These are phyloP conservation scores for Crax fasciolata DNA, from an alignment of 2,797 vertebrate species.

Conservation along the genomic window DNA sequence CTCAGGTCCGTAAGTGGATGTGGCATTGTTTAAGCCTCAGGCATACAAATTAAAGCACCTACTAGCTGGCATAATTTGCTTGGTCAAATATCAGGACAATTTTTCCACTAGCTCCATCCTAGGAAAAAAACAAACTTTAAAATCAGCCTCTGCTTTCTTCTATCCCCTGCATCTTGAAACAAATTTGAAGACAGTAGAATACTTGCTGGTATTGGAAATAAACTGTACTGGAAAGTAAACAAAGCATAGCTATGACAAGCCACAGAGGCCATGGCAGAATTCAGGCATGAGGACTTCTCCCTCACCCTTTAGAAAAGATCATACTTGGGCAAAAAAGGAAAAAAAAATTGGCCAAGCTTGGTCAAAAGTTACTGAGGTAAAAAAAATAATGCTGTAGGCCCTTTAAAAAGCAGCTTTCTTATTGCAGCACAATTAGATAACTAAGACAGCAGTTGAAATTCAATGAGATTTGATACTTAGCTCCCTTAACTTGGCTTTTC, in stretches of 20 bases:
- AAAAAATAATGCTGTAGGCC: background rate
- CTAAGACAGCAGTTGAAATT: slow-evolving; percentile 13
- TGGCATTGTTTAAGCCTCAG: slow-evolving; percentile 76
- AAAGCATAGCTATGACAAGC: background rate
- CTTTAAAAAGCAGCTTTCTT: slow-evolving; percentile 43
- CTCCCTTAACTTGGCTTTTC: slow-evolving; percentile 10
- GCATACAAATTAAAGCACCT: slow-evolving; percentile 78
- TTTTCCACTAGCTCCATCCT: slow-evolving; percentile 70
- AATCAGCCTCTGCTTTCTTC: slow-evolving; percentile 1
- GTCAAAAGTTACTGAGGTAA: background rate
- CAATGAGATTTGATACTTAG: slow-evolving; percentile 35
- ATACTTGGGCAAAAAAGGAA: background rate
- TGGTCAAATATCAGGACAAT: slow-evolving; percentile 78
- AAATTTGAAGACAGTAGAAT: background rate
- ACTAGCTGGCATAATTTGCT: slow-evolving; percentile 75
- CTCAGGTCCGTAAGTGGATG: slow-evolving; percentile 74
- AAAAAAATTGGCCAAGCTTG: background rate
- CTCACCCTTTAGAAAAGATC: background rate
- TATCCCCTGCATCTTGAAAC: background rate
- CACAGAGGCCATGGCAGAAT: background rate
- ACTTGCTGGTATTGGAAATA: background rate
- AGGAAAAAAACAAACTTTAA: slow-evolving; percentile 41
- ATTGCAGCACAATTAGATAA: slow-evolving; percentile 34
- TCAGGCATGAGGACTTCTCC: background rate
- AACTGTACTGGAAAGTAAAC: background rate